Conservation (phyloP, 2,888 invertebrate species). For the Bursaphelenchus okinawaensis region DNA sequence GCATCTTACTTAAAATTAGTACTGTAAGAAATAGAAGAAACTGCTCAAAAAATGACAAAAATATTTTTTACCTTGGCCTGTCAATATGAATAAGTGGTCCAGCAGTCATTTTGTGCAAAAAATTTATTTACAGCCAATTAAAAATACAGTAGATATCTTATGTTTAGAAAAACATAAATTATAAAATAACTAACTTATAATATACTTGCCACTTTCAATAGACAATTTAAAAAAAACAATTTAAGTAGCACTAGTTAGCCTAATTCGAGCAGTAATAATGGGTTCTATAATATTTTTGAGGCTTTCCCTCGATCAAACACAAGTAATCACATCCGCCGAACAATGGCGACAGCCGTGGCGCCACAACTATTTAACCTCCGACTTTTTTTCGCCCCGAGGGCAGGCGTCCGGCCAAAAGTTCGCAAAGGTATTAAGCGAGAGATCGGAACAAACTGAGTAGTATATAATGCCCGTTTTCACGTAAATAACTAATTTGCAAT, state of each 20-base stretch:
- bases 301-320: not conserved
- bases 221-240: too few species aligned
- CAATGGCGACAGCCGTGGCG: not conserved
- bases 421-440: not conserved
- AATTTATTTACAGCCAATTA: not conserved
- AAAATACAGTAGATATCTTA: too few species aligned
- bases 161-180: too few species aligned
- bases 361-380: not conserved
- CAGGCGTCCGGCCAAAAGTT: not conserved
- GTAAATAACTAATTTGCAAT: not conserved
- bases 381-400: not conserved
- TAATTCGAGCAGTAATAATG: too few species aligned
- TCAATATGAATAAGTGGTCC: not conserved
- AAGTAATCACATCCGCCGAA: not conserved
- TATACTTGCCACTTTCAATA: too few species aligned
- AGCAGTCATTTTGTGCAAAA: not conserved
- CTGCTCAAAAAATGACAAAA: not conserved
- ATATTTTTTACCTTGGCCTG: not conserved
- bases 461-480: not conserved
- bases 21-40: not conserved
- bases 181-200: too few species aligned
- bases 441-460: not conserved
- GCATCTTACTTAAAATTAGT: too few species aligned
- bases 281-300: not conserved
- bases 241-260: too few species aligned